A percentile compares a stretch with the other conserved stretches of the same genome.
Conservation (phyloP, 1,140 invertebrate genomes). For the Leptopilina boulardi region DNA sequence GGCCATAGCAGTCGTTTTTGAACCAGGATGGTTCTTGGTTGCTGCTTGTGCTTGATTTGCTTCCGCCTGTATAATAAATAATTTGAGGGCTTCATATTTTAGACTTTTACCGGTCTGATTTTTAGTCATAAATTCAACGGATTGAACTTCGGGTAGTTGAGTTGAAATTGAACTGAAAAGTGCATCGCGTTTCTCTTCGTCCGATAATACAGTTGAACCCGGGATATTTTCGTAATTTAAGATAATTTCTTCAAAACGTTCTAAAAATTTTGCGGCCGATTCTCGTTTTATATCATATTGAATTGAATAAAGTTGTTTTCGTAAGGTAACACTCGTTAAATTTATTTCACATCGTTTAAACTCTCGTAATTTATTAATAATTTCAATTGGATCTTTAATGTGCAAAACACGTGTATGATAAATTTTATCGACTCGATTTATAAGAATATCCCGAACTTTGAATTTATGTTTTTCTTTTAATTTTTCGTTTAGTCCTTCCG, state of each 20-base stretch:
- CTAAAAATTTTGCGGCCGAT: conserved; percentile 34
- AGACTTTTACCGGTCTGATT: conserved; percentile 36
- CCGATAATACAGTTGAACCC: neutral
- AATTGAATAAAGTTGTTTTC: neutral
- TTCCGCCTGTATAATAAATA: conserved; percentile 39
- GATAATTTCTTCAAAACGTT: conserved; percentile 43
- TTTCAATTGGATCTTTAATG: no score
- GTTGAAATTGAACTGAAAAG: conserved; percentile 33
- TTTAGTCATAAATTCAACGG: conserved; percentile 29
- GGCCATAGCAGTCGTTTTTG: neutral
- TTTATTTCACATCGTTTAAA: neutral
- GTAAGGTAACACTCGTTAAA: conserved; percentile 2
- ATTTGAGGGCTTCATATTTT: conserved; percentile 32
- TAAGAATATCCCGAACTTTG: conserved; percentile 45
- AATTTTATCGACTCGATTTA: no score
- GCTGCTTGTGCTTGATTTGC: neutral
- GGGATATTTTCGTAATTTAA: conserved; percentile 38
- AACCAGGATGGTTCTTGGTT: neutral
- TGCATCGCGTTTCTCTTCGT: conserved; percentile 35
- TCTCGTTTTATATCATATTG: neutral
- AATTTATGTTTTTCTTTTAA: conserved; percentile 35
- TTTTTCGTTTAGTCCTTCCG: neutral
- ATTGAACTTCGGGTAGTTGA: conserved; percentile 25
- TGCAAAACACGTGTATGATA: no score
- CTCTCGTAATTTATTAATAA: no score